A percentile compares a stretch with the other conserved stretches of the same genome.
Conservation (phyloP, 2,797 vertebrate species). For the Meda fulgida region DNA sequence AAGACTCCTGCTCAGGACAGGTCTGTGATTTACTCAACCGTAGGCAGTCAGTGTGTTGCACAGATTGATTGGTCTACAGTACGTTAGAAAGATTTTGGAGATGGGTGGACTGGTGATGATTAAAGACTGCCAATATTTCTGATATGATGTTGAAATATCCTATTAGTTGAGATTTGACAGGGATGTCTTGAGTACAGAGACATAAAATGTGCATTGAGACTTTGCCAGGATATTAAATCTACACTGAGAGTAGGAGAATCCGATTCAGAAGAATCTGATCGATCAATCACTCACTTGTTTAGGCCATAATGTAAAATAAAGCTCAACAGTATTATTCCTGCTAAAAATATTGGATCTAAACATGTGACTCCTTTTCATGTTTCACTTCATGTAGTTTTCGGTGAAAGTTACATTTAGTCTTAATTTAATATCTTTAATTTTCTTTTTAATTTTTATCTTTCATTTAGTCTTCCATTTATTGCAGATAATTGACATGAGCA, state of each 20-base stretch:
- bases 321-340: neutral
- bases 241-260: neutral
- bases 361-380: neutral
- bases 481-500: neutral
- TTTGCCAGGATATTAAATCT: neutral
- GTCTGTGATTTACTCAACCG: neutral
- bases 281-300: neutral
- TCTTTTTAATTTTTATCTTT: neutral
- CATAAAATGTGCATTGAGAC: neutral
- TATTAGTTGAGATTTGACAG: neutral
- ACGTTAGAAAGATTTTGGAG: neutral
- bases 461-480: neutral
- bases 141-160: neutral
- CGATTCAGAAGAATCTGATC: neutral
- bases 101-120: neutral
- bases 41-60: neutral
- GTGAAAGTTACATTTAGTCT: neutral
- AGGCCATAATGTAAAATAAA: neutral
- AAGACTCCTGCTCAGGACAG: neutral
- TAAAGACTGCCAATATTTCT: neutral
- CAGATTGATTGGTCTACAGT: neutral
- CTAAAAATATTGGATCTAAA: neutral
- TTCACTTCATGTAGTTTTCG: neutral
- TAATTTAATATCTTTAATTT: neutral
- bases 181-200: neutral